Evolutionary conservation across 2,888 invertebrate genomes (phyloP).

Genomic region (Graphium colonna): DNA sequence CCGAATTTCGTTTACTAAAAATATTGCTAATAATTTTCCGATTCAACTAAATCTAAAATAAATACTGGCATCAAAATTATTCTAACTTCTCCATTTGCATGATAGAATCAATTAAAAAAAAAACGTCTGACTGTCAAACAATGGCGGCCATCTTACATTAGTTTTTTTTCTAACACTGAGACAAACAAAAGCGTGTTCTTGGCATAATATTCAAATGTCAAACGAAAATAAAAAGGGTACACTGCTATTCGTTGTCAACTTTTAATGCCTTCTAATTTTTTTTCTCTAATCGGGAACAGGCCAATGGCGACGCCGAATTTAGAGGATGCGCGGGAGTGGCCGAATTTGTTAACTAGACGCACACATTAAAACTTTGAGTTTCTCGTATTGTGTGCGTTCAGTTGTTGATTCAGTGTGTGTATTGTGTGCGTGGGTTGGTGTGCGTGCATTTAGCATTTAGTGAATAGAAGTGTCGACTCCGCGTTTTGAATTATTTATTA

Average conservation of each 20-base stretch:
- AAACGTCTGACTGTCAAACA: not conserved
- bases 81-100: too few species aligned
- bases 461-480: constrained; percentile 57
- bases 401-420: not conserved
- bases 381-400: constrained; percentile 20
- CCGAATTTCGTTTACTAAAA: not conserved
- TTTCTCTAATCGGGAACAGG: constrained; percentile 51
- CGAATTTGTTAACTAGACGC: constrained; percentile 60
- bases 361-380: constrained; percentile 39
- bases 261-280: constrained; percentile 45
- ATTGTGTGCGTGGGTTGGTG: constrained; percentile 26
- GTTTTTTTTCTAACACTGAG: not conserved
- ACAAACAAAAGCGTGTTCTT: not conserved
- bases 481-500: constrained; percentile 49
- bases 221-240: not conserved
- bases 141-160: not conserved
- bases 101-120: not conserved
- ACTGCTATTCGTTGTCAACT: constrained; percentile 4
- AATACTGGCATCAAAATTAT: too few species aligned
- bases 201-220: not conserved
- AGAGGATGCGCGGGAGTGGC: constrained; percentile 51
- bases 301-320: constrained; percentile 45
- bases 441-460: constrained; percentile 60
- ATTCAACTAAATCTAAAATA: not conserved
- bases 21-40: not conserved